Evolutionary conservation across 1,140 invertebrate genomes (phyloP), one percentile per base, ranked within the genome.

Genomic region (Pseudobourletiella spinata): DNA sequence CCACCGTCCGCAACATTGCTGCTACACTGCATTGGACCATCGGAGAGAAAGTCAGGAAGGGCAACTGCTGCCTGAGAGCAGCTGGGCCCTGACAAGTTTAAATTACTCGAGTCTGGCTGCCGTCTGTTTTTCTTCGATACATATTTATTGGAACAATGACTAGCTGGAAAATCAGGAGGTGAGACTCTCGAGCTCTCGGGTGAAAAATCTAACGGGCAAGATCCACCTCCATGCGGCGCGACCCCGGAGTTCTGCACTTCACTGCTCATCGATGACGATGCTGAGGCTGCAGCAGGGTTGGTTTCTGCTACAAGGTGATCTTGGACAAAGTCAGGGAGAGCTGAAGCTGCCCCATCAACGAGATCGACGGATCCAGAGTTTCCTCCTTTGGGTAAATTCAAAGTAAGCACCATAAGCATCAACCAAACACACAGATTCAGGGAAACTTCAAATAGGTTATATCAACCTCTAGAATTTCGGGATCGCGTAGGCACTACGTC

Each of bases 21-120:
- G 16, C 43, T 50, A 26, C 73, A 72, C 28, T 74, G 76, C 63
- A 86, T 84, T 15, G 84, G 83, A 14, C 84, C 84, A 73, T 87
- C 85, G 16, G 83, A 84, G 30, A 87, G 76, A 74, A 87, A 87
- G 68, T 87, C 85, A 18, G 85, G 84, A 8, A 80, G 77, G n/a
- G 79, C 74, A 71, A 24, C 59, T 22, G 70, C 61, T 48, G 68
- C 70, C 67, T 62, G 73, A 54, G 70, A 71, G 3, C 63, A 59
- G 32, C 64, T 24, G 2, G 52, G 39, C 44, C 59, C 69, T 8
- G 65, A 30, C 64, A 30, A 18, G 70, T 65, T 63, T 43, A 59
- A 32, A 68, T 62, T 22, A 71, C 16, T n/a, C 51, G 2, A 43
- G 18, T 43, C 48, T n/a, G 2, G 26, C 71, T 72, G 42, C 59